Percentiles rank a stretch among this genome's conserved stretches.
Evolutionary conservation across 2,113 vertebrate genomes (phyloP).

Genomic region (Noctilio leporinus): DNA sequence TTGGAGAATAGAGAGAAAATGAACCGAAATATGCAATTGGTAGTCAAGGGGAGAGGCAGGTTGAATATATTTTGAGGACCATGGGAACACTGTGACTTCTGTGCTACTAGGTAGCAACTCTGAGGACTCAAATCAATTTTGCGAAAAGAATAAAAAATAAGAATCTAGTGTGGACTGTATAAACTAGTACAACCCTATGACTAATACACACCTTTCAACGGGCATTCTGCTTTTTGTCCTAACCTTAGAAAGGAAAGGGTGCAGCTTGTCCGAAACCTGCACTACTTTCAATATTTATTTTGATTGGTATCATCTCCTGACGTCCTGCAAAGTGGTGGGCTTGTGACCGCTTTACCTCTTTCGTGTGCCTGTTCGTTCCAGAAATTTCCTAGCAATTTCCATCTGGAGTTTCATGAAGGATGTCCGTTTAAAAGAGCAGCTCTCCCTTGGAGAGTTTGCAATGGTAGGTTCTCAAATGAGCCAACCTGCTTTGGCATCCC

Average conservation of each 20-base stretch:
- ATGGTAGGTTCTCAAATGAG: not conserved
- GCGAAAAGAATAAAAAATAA: too few species aligned
- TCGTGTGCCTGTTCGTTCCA: not conserved
- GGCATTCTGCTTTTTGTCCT: not conserved
- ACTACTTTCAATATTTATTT: not conserved
- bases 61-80: not conserved
- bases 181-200: not conserved
- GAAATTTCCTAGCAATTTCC: not conserved
- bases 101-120: not conserved
- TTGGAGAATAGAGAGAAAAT: not conserved
- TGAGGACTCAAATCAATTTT: not conserved
- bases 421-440: not conserved
- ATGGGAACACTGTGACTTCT: not conserved
- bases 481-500: conserved; percentile 16
- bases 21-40: not conserved
- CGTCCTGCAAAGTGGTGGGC: not conserved
- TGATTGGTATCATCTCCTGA: not conserved
- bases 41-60: not conserved
- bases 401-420: not conserved
- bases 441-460: not conserved
- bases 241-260: not conserved
- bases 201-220: not conserved
- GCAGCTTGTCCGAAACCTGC: not conserved
- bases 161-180: not conserved
- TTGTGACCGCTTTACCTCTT: not conserved